Evolutionary conservation across 2,113 vertebrate genomes (phyloP), one percentile per base, ranked within the genome.

Genomic region (Zosterops pallidus): DNA sequence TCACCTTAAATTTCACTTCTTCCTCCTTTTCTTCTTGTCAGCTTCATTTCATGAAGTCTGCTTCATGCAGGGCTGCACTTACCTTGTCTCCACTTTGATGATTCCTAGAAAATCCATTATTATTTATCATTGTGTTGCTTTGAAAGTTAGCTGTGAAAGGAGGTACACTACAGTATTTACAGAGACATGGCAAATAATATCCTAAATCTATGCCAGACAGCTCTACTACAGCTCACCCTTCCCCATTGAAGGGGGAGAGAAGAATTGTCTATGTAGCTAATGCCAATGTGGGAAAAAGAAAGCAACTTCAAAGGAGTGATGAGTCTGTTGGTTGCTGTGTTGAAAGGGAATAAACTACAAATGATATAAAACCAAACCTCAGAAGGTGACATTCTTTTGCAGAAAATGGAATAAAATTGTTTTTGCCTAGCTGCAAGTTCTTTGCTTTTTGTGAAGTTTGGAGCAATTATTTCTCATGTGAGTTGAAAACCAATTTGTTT

Each of bases 61-160:
- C 25, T 74, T 55, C 67, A 20, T 20, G 1, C 39, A 33, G 42
- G n/a, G 47, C 28, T 52, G 3, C 75, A 78, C 74, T 92, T 86
- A 39, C 28, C 14, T 89, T 83, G 41, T 81, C 26, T 86, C 14
- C 28, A 13, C 47, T 75, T 83, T 10, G 42, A 37, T 77, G 64
- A 44, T 93, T 92, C 77, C 56, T 90, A 77, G 64, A 81, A 92
- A 94, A 92, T 81, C 47, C 39, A 14, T 86, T 90, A 50, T 57
- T 86, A 56, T 67, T 93, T 94, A 92, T 85, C 74, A 29, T 26
- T 69, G 33, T 47, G 26, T 86, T 74, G 41, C 79, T 94, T 92
- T 89, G 35, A 70, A 83, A 92, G 68, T 90, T 86, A 70, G 42
- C 68, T 64, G 6, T 86, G 63, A 81, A 88, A 93, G 53, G 29